Evolutionary conservation across 2,113 vertebrate species (phyloP), one percentile per base, ranked within the genome.

Genomic region (Cinclus mexicanus): DNA sequence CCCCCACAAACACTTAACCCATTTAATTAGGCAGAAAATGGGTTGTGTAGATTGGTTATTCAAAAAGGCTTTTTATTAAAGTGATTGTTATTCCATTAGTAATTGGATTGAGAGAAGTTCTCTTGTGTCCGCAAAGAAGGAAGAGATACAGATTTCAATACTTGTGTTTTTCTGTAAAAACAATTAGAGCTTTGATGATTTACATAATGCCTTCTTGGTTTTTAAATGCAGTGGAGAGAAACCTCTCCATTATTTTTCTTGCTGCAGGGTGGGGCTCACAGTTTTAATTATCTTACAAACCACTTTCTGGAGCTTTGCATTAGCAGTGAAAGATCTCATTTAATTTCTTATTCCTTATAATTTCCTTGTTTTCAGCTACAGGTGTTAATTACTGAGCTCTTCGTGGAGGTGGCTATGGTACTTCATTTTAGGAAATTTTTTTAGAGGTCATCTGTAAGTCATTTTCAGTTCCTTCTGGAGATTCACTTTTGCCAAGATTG

Each of bases 11-110:
- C 29, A 23, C 69, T 86, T 71, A 47, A 91, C 11, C 14, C 56
- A 82, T 90, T 92, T 93, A 89, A 93, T 93, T 89, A 94, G 47
- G 14, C 76, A 93, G 88, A 94, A 94, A 86, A 83, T 93, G 26
- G 63, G 35, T 94, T 93, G 65, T 80, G 50, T 65, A 55, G 75
- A 70, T 65, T 47, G 31, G 49, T 52, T 91, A 60, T 87, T 95
- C 37, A 72, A 46, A 91, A 79, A 86, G 71, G 35, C 64, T 83
- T 94, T 96, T 97, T 86, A 93, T 96, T 92, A 80, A 72, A 57
- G 16, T 86, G 59, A 42, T 88, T 90, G 65, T 72, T 92, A 74
- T 35, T 92, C 71, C 71, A 89, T 94, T 96, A 94, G 71, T 80
- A 83, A 59, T 70, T 92, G 1, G 3, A 74, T 9, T 65, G 68